A percentile compares a stretch with the other conserved stretches of the same genome.
phyloP scores from a whole-genome alignment of 1,140 invertebrate genomes.

The Eufriesea mexicana region DNA sequence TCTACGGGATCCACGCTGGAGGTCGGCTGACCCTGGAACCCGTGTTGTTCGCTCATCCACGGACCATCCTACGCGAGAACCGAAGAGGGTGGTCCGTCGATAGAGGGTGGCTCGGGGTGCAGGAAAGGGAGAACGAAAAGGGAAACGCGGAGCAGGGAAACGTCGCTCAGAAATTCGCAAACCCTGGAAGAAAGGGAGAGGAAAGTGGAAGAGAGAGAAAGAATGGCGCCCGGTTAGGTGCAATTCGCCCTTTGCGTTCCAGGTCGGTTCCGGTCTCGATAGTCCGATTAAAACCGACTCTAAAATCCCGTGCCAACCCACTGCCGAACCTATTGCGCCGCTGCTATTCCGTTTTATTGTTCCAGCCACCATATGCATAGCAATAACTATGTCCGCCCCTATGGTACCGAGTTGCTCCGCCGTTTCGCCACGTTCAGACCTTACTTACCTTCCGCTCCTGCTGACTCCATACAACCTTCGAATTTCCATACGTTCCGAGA shows the following conservation, averaged over 20 bases:
- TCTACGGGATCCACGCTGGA: background rate
- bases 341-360: constrained; percentile 78
- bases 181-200: background rate
- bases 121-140: constrained; percentile 15
- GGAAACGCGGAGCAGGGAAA: constrained; percentile 21
- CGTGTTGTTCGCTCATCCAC: constrained; percentile 18
- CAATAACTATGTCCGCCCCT: constrained; percentile 75
- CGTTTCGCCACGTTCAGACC: constrained; percentile 53
- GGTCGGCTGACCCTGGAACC: background rate
- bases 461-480: constrained; percentile 60
- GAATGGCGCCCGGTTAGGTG: background rate
- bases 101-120: background rate
- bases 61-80: background rate
- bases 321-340: constrained; percentile 60
- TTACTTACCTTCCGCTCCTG: constrained; percentile 25
- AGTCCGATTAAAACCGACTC: constrained; percentile 76
- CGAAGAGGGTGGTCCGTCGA: background rate
- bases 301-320: constrained; percentile 70
- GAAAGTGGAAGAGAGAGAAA: background rate
- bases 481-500: constrained; percentile 15
- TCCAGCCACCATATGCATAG: constrained; percentile 77
- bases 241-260: constrained; percentile 61
- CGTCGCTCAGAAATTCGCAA: constrained; percentile 55
- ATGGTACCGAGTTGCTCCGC: constrained; percentile 39
- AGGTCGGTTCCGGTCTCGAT: constrained; percentile 55